These are phyloP conservation scores for Macrobrachium nipponense DNA, from an alignment of 1,140 invertebrate genomes.

Conservation along the genomic window DNA sequence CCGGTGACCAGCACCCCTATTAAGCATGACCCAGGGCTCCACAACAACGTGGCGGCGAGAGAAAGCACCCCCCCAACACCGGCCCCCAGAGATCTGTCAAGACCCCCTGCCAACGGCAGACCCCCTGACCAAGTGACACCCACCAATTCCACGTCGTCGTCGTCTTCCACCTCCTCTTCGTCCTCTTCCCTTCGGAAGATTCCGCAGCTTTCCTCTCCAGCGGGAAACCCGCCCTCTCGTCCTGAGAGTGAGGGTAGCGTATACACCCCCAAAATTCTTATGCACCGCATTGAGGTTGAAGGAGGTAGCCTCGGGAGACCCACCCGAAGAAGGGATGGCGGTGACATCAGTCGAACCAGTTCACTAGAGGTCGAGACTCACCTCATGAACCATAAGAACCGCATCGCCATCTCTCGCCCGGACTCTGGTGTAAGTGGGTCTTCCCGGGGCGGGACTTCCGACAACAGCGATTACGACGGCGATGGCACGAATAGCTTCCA, in stretches of 20 bases:
- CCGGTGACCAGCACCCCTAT: constrained; percentile 48
- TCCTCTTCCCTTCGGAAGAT: not conserved
- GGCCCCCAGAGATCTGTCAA: constrained; percentile 28
- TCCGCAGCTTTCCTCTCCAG: too few species aligned
- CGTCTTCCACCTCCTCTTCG: constrained; percentile 13
- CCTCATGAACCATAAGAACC: constrained; percentile 14
- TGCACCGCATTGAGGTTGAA: constrained; percentile 28
- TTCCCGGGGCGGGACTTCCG: constrained; percentile 20
- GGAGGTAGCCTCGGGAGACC: not conserved
- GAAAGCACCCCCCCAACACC: constrained; percentile 13
- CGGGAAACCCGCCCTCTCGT: too few species aligned
- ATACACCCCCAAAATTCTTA: not conserved
- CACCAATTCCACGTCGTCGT: constrained; percentile 3
- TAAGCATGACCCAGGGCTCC: constrained; percentile 27
- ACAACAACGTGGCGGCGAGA: not conserved
- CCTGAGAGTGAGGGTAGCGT: too few species aligned
- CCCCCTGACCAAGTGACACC: constrained; percentile 26
- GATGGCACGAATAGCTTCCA: not conserved
- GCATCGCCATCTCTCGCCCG: constrained; percentile 24
- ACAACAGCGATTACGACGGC: constrained; percentile 30
- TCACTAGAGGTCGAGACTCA: not conserved
- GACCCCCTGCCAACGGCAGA: constrained; percentile 23
- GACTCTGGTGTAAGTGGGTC: constrained; percentile 30
- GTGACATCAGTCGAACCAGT: not conserved
- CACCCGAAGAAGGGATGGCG: not conserved